These are phyloP conservation scores for Champsocephalus esox DNA, from an alignment of 2,797 vertebrate species.

Conservation along the genomic window DNA sequence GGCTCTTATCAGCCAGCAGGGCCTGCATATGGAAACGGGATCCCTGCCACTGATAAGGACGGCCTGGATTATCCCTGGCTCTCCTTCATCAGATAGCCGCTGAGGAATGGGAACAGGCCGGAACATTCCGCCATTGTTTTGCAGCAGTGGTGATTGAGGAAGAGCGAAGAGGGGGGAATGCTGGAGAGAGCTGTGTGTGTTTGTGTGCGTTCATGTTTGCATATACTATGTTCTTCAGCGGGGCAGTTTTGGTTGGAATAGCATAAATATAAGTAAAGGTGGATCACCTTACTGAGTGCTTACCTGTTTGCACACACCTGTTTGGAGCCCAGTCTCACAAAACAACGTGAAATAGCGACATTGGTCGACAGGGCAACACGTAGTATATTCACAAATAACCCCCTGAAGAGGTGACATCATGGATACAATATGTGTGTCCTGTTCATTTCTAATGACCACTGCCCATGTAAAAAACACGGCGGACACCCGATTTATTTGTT, in stretches of 20 bases:
- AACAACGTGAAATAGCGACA: too few species aligned
- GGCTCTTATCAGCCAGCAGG: slow-evolving; percentile 90
- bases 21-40: slow-evolving; percentile 99
- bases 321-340: too few species aligned
- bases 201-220: slow-evolving; percentile 22
- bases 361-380: too few species aligned
- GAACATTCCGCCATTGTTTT: slow-evolving; percentile 85
- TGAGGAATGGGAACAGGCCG: slow-evolving; percentile 82
- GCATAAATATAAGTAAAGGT: slow-evolving; percentile 23
- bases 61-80: slow-evolving; percentile 92
- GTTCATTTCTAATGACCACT: too few species aligned
- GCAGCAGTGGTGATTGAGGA: slow-evolving; percentile 78
- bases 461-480: too few species aligned
- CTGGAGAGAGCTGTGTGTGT: slow-evolving; percentile 42
- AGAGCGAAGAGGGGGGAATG: slow-evolving; percentile 29
- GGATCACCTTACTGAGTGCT: slow-evolving; percentile 10
- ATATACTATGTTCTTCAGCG: slow-evolving; percentile 26
- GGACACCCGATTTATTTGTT: too few species aligned
- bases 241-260: slow-evolving; percentile 6
- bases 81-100: slow-evolving; percentile 91
- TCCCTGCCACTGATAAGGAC: slow-evolving; percentile 93
- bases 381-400: too few species aligned
- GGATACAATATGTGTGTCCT: too few species aligned
- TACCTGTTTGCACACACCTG: background rate
- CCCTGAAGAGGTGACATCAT: too few species aligned